Evolutionary conservation across 2,797 vertebrate species (phyloP).

Genomic region (Thripadectes ignobilis): DNA sequence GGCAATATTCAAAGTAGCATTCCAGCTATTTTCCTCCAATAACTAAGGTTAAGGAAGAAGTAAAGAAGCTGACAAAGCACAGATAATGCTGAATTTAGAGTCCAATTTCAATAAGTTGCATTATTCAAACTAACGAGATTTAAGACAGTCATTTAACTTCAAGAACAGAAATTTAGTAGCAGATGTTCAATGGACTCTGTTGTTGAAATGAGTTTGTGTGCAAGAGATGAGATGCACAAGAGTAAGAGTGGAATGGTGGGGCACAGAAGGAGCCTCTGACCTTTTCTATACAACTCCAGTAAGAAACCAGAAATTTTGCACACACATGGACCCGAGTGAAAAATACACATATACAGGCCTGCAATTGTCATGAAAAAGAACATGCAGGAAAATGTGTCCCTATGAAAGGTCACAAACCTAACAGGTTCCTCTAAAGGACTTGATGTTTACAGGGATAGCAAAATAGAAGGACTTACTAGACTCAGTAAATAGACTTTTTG

Average conservation of each 20-base stretch:
- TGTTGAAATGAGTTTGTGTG: neutral
- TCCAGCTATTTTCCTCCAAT: neutral
- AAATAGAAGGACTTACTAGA: neutral
- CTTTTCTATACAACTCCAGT: neutral
- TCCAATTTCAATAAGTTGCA: slow-evolving; percentile 20
- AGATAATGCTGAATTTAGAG: neutral
- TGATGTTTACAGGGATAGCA: neutral
- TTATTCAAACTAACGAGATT: slow-evolving; percentile 51
- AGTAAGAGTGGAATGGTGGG: neutral
- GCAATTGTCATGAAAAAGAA: neutral
- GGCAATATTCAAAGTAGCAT: neutral
- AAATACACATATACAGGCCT: neutral
- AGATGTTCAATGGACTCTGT: neutral
- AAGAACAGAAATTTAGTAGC: slow-evolving; percentile 27
- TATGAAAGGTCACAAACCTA: neutral
- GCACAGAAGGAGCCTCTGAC: neutral
- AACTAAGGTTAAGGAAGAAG: neutral
- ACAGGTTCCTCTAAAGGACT: neutral
- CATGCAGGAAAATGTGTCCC: neutral
- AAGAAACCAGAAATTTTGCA: neutral
- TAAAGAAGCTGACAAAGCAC: neutral
- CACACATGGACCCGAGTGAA: neutral
- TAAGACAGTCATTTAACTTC: slow-evolving; percentile 40
- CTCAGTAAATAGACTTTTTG: neutral
- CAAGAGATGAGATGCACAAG: neutral